phyloP scores from a whole-genome alignment of 2,888 invertebrate species.

The Oligia strigilis region DNA sequence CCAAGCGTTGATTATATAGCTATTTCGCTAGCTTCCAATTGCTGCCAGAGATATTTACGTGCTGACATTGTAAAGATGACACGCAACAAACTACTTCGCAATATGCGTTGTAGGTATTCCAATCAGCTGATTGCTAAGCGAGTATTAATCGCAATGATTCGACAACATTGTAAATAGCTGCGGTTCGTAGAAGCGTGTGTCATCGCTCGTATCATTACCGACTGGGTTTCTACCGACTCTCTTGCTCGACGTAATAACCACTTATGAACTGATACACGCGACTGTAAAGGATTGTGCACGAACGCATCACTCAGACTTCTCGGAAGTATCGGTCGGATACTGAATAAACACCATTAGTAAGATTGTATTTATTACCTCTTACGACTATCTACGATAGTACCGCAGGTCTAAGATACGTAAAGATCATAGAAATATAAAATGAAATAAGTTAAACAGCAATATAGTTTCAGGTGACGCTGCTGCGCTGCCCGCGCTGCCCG shows the following conservation, averaged over 20 bases:
- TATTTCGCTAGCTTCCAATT: neutral
- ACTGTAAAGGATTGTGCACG: neutral
- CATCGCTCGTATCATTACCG: conserved; percentile 14
- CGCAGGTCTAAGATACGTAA: too few species aligned
- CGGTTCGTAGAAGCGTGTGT: conserved; percentile 35
- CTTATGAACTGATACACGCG: conserved; percentile 12
- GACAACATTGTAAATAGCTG: conserved; percentile 13
- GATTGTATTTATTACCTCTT: neutral
- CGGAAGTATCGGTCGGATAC: neutral
- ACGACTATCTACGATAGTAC: neutral
- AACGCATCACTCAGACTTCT: conserved; percentile 3
- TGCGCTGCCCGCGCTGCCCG: too few species aligned
- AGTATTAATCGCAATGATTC: conserved; percentile 33
- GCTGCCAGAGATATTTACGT: neutral
- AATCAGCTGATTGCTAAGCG: conserved; percentile 25
- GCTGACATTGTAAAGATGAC: neutral
- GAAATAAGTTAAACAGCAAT: too few species aligned
- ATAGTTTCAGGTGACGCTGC: too few species aligned
- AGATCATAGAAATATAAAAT: too few species aligned
- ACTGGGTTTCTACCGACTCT: conserved; percentile 16
- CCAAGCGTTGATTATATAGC: neutral
- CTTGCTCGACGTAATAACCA: neutral
- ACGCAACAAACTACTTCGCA: neutral
- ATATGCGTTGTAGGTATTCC: neutral
- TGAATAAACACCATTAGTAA: conserved; percentile 3